phyloP scores from a whole-genome alignment of 2,797 vertebrate genomes.

The Centropyge bicolor region DNA sequence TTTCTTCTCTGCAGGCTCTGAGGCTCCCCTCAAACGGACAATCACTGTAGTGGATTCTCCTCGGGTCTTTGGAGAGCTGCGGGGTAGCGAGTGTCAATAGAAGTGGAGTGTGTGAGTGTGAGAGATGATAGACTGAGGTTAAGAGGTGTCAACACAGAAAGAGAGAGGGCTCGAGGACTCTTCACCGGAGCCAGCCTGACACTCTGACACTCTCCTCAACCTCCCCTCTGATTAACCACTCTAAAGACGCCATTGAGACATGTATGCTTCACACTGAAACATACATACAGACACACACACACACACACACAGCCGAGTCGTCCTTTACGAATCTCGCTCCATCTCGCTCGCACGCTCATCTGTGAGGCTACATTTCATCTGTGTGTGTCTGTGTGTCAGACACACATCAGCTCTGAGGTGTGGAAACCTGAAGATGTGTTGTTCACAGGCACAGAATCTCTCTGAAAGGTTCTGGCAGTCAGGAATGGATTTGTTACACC shows the following conservation, averaged over 20 bases:
- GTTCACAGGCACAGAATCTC: conserved; percentile 75
- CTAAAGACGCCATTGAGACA: conserved; percentile 81
- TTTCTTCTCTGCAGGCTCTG: conserved; percentile 62
- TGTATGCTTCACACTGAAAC: conserved; percentile 61
- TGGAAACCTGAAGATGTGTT: conserved; percentile 81
- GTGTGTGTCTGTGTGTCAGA: conserved; percentile 56
- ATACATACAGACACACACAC: conserved; percentile 26
- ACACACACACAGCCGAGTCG: conserved; percentile 32
- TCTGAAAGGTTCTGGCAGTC: conserved; percentile 80
- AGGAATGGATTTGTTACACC: conserved; percentile 84
- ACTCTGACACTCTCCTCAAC: conserved; percentile 79
- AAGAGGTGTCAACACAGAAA: conserved; percentile 86
- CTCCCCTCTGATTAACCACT: conserved; percentile 84
- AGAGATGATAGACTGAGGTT: conserved; percentile 86
- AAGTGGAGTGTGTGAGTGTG: conserved; percentile 79
- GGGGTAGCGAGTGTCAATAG: conserved; percentile 80
- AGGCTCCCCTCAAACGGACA: conserved; percentile 65
- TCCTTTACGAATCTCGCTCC: conserved; percentile 13
- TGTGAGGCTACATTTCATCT: conserved; percentile 58
- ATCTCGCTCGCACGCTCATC: conserved; percentile 23
- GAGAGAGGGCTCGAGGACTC: conserved; percentile 83
- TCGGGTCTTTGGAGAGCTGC: conserved; percentile 80
- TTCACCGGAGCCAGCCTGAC: conserved; percentile 75
- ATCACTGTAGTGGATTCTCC: conserved; percentile 79
- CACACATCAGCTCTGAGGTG: conserved; percentile 76